Conservation (phyloP, 2,797 vertebrate species). For the Sardinella longiceps region DNA sequence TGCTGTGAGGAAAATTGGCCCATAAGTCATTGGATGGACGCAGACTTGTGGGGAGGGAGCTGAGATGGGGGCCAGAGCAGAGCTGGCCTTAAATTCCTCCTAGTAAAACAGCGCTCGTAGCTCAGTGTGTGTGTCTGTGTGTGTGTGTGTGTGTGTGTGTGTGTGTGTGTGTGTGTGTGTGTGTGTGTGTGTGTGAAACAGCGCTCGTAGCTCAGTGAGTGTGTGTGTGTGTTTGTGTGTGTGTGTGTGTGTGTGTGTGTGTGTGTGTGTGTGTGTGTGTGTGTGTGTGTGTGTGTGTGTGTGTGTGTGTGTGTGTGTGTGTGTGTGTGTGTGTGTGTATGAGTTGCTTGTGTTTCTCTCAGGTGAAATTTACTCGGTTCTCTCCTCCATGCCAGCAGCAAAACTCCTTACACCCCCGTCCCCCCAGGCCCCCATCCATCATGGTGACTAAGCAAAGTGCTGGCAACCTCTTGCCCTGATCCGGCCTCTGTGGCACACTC, state of each 20-base stretch:
- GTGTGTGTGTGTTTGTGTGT: too few relatives aligned
- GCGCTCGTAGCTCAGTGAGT: too few relatives aligned
- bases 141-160: not conserved
- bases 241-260: not conserved
- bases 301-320: not conserved
- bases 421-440: not conserved
- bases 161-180: too few relatives aligned
- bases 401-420: too few relatives aligned
- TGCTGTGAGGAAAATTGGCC: conserved; percentile 6
- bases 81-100: not conserved
- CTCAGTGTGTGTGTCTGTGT: not conserved
- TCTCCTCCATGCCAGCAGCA: not conserved
- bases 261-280: too few relatives aligned
- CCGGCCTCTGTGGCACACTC: not conserved
- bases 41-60: not conserved
- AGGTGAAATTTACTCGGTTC: not conserved
- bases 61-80: not conserved
- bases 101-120: not conserved
- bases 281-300: not conserved
- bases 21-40: not conserved
- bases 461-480: not conserved
- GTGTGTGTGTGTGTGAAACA: not conserved
- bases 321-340: not conserved
- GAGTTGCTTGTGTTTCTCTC: not conserved
- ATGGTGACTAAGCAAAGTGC: not conserved